These are phyloP conservation scores for Cuculus canorus DNA, from an alignment of 2,797 vertebrate species.

Conservation along the genomic window DNA sequence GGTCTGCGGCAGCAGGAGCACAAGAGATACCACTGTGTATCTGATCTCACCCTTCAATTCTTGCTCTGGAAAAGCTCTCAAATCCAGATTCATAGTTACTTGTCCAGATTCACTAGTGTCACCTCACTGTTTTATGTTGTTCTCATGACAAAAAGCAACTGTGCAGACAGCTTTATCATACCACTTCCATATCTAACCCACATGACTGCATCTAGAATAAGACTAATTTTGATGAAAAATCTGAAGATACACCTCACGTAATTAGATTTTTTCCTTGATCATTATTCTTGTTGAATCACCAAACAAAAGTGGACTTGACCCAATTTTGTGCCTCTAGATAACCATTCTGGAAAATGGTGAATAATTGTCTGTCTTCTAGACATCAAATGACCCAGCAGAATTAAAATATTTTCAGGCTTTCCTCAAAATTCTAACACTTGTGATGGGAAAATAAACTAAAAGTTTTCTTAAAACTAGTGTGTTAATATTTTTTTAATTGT, in stretches of 20 bases:
- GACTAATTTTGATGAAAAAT: background rate
- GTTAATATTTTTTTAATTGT: background rate
- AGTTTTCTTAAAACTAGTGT: background rate
- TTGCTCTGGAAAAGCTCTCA: background rate
- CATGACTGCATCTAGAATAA: background rate
- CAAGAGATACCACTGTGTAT: background rate
- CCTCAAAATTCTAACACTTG: background rate
- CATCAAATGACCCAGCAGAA: background rate
- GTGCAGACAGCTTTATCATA: background rate
- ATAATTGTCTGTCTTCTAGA: background rate
- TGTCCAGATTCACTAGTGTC: background rate
- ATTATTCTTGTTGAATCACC: background rate
- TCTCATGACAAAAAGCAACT: background rate
- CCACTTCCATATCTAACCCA: background rate
- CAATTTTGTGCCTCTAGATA: background rate
- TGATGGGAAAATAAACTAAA: background rate
- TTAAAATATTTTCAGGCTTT: background rate
- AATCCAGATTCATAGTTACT: background rate
- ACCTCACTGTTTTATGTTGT: background rate
- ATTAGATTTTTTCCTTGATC: background rate
- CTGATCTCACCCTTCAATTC: background rate
- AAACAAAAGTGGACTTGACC: background rate
- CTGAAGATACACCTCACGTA: background rate
- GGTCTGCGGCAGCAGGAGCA: background rate
- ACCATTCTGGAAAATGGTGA: background rate